These are phyloP conservation scores for Epizoanthus illoricatus DNA, from an alignment of 92 coral and sea anemone genomes.

Conservation along the genomic window DNA sequence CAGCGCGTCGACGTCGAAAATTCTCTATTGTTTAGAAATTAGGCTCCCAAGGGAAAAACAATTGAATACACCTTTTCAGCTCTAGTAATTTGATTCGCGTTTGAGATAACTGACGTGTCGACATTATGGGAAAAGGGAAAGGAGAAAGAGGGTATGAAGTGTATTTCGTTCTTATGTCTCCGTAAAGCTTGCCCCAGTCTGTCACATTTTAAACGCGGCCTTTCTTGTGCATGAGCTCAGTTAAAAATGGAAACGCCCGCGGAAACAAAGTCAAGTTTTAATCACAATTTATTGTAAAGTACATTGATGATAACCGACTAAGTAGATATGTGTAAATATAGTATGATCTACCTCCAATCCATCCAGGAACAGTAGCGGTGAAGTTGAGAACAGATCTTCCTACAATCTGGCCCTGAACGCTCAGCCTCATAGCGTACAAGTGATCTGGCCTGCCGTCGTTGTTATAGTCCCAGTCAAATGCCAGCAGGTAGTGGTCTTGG, in stretches of 20 bases:
- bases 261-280: not conserved
- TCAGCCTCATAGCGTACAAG: conserved; percentile 70
- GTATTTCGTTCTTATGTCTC: too few relatives aligned
- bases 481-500: conserved; percentile 80
- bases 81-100: too few relatives aligned
- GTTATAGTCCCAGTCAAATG: conserved; percentile 83
- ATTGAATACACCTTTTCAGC: too few relatives aligned
- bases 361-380: conserved; percentile 68
- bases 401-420: conserved; percentile 57
- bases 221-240: not conserved
- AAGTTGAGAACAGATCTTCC: conserved; percentile 65
- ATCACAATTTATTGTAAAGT: not conserved
- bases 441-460: conserved; percentile 74
- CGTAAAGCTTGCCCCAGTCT: too few relatives aligned
- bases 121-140: too few relatives aligned
- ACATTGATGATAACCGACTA: not conserved
- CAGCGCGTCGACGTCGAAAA: too few relatives aligned
- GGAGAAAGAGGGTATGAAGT: too few relatives aligned
- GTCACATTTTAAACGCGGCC: too few relatives aligned
- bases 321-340: not conserved
- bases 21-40: too few relatives aligned
- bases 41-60: too few relatives aligned
- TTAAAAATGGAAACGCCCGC: not conserved
- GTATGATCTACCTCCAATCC: conserved; percentile 56
- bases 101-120: too few relatives aligned